These are phyloP conservation scores for Corydoras maculifer DNA, from an alignment of 2,113 vertebrate species.

Conservation along the genomic window DNA sequence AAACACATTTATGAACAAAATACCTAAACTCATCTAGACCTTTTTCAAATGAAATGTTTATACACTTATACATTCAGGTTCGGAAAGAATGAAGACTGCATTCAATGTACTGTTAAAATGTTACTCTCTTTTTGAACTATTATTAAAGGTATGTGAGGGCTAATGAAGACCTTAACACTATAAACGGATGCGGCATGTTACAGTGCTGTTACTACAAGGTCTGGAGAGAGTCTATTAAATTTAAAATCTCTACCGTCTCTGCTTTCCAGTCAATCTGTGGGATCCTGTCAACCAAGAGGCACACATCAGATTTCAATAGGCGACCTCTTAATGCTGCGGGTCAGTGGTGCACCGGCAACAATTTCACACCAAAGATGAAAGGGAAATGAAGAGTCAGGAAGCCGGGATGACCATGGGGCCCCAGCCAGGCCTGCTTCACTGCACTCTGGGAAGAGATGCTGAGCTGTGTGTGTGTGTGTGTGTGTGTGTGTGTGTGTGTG, in stretches of 20 bases:
- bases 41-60: too few species aligned
- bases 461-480: slow-evolving; percentile 27
- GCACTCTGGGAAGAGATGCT: slow-evolving; percentile 48
- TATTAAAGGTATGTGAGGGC: not conserved
- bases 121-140: too few species aligned
- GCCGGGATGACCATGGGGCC: slow-evolving; percentile 58
- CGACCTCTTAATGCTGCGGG: slow-evolving; percentile 73
- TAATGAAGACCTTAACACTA: not conserved
- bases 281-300: slow-evolving; percentile 62
- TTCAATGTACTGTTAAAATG: too few species aligned
- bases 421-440: slow-evolving; percentile 58
- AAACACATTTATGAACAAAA: too few species aligned
- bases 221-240: slow-evolving; percentile 25
- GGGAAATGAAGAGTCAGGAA: slow-evolving; percentile 72
- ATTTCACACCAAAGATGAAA: slow-evolving; percentile 78
- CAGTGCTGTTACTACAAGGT: slow-evolving; percentile 26
- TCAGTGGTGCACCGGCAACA: slow-evolving; percentile 66
- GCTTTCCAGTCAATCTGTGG: slow-evolving; percentile 59
- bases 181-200: slow-evolving; percentile 1
- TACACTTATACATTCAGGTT: too few species aligned
- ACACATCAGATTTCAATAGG: slow-evolving; percentile 74
- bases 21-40: too few species aligned
- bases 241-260: slow-evolving; percentile 27
- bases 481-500: slow-evolving; percentile 25
- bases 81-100: not conserved